Base-by-base conservation (phyloP, 2,113 vertebrate genomes). In the Lucifuga dentata region DNA sequence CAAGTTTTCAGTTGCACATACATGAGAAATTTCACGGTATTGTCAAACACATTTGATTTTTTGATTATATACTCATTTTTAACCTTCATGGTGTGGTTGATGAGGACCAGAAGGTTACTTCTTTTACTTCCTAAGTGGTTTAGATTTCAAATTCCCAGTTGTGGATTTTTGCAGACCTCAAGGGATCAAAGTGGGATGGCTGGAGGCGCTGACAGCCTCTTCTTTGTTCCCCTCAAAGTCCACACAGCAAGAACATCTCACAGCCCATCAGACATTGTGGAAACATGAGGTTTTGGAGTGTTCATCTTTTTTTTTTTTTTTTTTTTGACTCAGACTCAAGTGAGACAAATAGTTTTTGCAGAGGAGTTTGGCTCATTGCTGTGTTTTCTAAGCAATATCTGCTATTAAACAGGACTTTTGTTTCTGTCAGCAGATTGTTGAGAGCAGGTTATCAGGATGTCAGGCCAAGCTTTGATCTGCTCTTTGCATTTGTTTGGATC, bases 51-150 rank as follows among this genome's bases (percentile, higher is more conserved):
- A n/a, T n/a, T n/a, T n/a, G n/a, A n/a, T n/a, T 26, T 43, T 36
- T 11, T 38, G 39, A 67, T 85, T 82, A 73, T 45, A 23, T 70
- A 84, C 19, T 13, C 70, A 59, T 50, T 76, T 58, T 70, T 51
- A 23, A 73, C 55, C 39, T 8, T 17, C 29, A n/a, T 11, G 8
- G 57, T 26, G 38, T 7, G 59, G 66, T 24, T 63, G 67, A 29
- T 29, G 26, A 29, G 26, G 41, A 33, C 40, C 39, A 26, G 46
- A 52, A 46, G 59, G 56, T 48, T 19, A 19, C 38, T 24, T 58
- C 35, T 73, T 23, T 38, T 49, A 64, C 43, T 68, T 70, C 74
- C 53, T 39, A 45, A 40, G 57, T 78, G 59, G 55, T 87, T 83
- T 52, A 53, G 35, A 3, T 80, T 68, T 64, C 35, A 21, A 70